Evolutionary conservation across 2,113 vertebrate species (phyloP).

Genomic region (Grallaria varia): DNA sequence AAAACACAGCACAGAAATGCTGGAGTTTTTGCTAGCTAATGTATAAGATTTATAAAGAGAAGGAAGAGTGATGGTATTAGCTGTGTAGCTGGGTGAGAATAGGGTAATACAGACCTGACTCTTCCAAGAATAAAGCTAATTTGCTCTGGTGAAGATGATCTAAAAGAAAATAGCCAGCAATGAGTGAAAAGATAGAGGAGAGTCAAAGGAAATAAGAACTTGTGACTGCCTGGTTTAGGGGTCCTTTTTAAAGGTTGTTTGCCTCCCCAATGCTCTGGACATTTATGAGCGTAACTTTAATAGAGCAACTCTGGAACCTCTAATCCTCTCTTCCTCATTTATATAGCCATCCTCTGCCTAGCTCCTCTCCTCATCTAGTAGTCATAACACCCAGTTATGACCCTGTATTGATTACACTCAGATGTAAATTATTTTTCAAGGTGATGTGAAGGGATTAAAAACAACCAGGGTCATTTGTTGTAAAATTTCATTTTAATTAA

Average conservation of each 20-base stretch:
- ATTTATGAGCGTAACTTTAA: background rate
- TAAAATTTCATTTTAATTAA: slow-evolving; percentile 39
- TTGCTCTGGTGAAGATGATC: background rate
- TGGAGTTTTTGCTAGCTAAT: background rate
- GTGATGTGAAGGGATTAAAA: background rate
- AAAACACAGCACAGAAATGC: background rate
- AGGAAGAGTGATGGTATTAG: background rate
- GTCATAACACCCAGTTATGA: background rate
- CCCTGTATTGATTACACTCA: background rate
- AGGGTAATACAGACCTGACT: background rate
- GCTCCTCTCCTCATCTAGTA: background rate
- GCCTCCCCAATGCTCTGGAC: background rate
- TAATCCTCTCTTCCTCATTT: background rate
- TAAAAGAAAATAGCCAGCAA: background rate
- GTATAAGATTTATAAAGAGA: background rate
- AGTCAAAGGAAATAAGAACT: background rate
- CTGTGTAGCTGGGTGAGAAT: background rate
- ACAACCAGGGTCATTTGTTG: background rate
- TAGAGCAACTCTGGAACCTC: background rate
- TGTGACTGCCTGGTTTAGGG: background rate
- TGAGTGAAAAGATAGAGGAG: background rate
- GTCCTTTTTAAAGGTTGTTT: background rate
- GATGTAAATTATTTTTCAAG: background rate
- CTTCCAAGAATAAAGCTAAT: background rate
- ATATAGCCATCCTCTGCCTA: background rate